Evolutionary conservation across 1,140 invertebrate species (phyloP), one percentile per base, ranked within the genome.

Genomic region (Aradophagus sp.): DNA sequence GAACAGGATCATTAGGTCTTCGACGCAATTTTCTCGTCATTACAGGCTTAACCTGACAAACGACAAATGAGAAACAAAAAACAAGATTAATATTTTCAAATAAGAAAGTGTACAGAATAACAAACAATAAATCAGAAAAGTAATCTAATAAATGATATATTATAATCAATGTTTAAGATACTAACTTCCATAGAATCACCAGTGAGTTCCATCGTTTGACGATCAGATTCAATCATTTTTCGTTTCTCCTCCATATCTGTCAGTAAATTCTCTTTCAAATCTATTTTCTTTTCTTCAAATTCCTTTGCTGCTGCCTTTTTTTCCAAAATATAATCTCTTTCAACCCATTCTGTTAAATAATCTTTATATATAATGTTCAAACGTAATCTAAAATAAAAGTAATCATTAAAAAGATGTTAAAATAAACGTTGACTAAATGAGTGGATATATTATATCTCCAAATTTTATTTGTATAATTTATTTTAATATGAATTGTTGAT

Each of bases 251-350:
- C 96, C 80, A 98, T 92, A 80, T 98, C 96, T 23, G 91, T 89
- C 7, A 98, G 87, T 10, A 99, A 81, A 85, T 92, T 96, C 81
- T 98, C 96, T 77, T 93, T 91, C 7, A 99, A 84, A 80, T 98
- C 96, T 69, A 94, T 89, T 80, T 97, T 97, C 80, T 98, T 97
- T 73, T 98, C 96, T 82, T 98, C 95, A 88, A 96, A 97, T 76
- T 98, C 96, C 83, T 95, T 93, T 0, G 89, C 91, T 2, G 95
- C 93, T 16, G 92, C 90, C 83, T 93, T 93, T 80, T 95, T 95
- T 80, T 98, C 97, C 20, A 90, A 89, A 61, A 93, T 87, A 78
- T 94, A 98, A 74, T 98, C 96, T 59, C 90, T 88, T 77, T 98
- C 95, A 2, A 96, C 92, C 75, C 92, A 91, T 70, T 97, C 93